Base-by-base conservation (phyloP, 2,797 vertebrate species). In the Mionectes olivaceus region DNA sequence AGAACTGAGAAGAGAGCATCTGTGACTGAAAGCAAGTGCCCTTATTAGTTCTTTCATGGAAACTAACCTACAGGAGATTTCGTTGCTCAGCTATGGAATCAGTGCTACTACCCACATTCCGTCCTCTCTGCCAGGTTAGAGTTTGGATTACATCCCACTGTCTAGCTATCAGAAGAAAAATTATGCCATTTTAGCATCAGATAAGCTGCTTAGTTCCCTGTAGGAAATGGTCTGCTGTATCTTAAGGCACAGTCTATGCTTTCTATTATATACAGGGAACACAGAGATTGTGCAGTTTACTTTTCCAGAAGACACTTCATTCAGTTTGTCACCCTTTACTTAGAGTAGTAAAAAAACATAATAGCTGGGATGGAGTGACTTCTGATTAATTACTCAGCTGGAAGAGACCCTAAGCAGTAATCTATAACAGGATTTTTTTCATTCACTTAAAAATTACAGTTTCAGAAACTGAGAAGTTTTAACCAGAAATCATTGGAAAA, bases 1-100 rank as follows among this genome's bases (percentile, higher is more conserved):
- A 95, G 87, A 82, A 87, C 81, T 91, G 90, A 92, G 76, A 70
- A 83, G 84, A 95, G 84, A 92, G 79, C 92, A 87, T 95, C 79
- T 91, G 76, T 94, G 96, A 95, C 94, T 96, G 96, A 95, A 95
- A 96, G 95, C 94, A 95, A 97, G 90, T 91, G 73, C 91, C 83
- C 64, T 97, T 95, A 89, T 93, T 96, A 94, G 87, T 94, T 93
- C 79, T 94, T 96, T 94, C 87, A 83, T 86, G 85, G 94, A 76
- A 95, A 69, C 85, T 93, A 96, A 95, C 73, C 83, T 90, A 86
- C 87, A 83, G 86, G 81, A 96, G 89, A 46, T 95, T 91, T 95
- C 86, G 49, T 81, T 95, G 89, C 84, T 93, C 46, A 81, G 74
- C 89, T 92, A 69, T 93, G 81, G 93, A 94, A 96, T 95, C 90